Percentiles rank a stretch among this genome's conserved stretches.
Conservation (phyloP, 2,797 vertebrate species). For the Kryptopterus vitreolus region DNA sequence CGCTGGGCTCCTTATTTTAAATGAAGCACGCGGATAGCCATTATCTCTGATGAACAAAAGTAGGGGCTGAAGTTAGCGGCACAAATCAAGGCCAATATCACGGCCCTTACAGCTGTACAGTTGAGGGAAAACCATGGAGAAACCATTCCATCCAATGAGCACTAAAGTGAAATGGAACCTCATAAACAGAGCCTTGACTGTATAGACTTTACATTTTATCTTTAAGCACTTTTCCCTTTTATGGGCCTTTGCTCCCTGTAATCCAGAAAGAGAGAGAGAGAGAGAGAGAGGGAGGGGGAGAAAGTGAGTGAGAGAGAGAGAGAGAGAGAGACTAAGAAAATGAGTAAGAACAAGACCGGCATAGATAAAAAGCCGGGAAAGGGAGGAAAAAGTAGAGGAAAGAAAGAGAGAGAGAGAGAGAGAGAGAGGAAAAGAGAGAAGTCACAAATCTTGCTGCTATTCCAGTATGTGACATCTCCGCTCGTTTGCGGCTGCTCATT, state of each 20-base stretch:
- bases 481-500: constrained; percentile 99
- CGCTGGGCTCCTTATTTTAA: constrained; percentile 10
- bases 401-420: constrained; percentile 31
- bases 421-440: constrained; percentile 60
- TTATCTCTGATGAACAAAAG: constrained; percentile 58
- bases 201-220: constrained; percentile 99
- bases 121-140: constrained; percentile 64
- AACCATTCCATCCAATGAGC: constrained; percentile 90
- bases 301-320: constrained; percentile 42
- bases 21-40: constrained; percentile 44
- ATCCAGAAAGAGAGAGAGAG: constrained; percentile 61
- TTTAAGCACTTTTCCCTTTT: constrained; percentile 92
- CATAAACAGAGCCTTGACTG: constrained; percentile 94
- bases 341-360: constrained; percentile 66
- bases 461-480: constrained; percentile 96
- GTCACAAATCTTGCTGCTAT: constrained; percentile 99
- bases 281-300: constrained; percentile 13
- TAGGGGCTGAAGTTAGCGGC: constrained; percentile 59
- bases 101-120: constrained; percentile 62
- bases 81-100: constrained; percentile 66
- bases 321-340: constrained; percentile 31
- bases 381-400: background rate
- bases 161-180: constrained; percentile 94
- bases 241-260: constrained; percentile 87
- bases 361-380: constrained; percentile 42